Conservation (phyloP, 2,797 vertebrate species). For the Prunella strophiata region DNA sequence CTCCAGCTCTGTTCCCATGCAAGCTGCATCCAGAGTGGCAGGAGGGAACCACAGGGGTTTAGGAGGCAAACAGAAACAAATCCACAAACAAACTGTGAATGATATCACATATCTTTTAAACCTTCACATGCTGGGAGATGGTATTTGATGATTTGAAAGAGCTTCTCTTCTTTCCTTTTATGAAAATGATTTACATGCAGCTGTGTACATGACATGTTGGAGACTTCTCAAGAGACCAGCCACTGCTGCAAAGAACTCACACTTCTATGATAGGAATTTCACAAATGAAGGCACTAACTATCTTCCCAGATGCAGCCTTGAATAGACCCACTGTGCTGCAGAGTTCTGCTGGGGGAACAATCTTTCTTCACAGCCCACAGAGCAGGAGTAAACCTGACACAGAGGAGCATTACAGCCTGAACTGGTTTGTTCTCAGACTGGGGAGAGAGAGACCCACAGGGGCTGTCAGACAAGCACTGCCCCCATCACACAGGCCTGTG, state of each 20-base stretch:
- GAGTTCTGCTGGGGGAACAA: constrained; percentile 15
- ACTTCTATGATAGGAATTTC: constrained; percentile 49
- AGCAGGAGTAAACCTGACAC: not conserved
- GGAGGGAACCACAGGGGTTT: not conserved
- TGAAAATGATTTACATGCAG: not conserved
- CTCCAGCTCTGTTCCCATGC: not conserved
- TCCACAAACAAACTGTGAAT: not conserved
- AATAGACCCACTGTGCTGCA: constrained; percentile 26
- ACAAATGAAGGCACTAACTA: constrained; percentile 43
- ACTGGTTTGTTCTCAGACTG: accelerated
- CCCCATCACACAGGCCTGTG: accelerated
- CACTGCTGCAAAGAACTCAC: not conserved
- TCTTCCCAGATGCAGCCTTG: constrained; percentile 51
- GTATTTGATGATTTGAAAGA: not conserved
- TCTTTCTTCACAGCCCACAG: not conserved
- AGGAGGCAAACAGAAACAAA: not conserved
- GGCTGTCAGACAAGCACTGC: accelerated
- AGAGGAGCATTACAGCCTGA: not conserved
- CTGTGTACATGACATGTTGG: constrained; percentile 8
- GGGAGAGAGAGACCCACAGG: not conserved
- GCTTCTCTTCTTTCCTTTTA: constrained; percentile 2
- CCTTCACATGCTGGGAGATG: not conserved
- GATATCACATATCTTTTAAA: not conserved
- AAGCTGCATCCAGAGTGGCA: accelerated
- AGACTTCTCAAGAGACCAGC: not conserved